A percentile compares a stretch with the other conserved stretches of the same genome.
These are phyloP conservation scores for Xyrichtys novacula DNA, from an alignment of 2,797 vertebrate species.

Conservation along the genomic window DNA sequence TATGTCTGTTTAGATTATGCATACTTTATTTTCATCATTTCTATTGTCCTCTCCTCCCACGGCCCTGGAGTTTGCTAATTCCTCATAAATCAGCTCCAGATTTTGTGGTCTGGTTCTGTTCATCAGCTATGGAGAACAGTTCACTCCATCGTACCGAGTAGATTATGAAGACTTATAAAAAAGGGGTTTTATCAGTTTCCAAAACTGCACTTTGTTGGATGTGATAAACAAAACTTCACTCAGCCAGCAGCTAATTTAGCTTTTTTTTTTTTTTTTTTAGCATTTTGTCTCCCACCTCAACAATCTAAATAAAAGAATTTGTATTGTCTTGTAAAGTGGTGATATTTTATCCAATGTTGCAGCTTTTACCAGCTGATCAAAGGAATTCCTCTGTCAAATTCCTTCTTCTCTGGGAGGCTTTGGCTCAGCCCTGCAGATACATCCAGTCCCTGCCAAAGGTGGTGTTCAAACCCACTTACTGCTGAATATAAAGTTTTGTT, in stretches of 20 bases:
- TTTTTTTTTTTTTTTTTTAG: not conserved
- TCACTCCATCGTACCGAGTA: conserved; percentile 33
- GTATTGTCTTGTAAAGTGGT: conserved; percentile 30
- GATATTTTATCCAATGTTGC: conserved; percentile 41
- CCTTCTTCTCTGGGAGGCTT: conserved; percentile 35
- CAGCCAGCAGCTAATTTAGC: conserved; percentile 1
- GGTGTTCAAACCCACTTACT: conserved; percentile 8
- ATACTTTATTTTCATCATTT: conserved; percentile 56
- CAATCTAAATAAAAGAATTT: conserved; percentile 47
- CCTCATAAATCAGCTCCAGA: conserved; percentile 71
- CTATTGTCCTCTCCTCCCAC: conserved; percentile 57
- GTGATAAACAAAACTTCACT: conserved; percentile 11
- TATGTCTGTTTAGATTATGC: conserved; percentile 48
- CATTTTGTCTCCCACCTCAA: conserved; percentile 22
- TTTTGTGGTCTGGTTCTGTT: conserved; percentile 64
- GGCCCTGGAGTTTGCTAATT: conserved; percentile 54
- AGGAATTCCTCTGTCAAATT: conserved; percentile 22
- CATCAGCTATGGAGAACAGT: conserved; percentile 47
- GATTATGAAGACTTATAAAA: conserved; percentile 31
- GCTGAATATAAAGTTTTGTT: conserved; percentile 1
- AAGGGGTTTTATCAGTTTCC: conserved; percentile 4
- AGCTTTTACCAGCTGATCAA: conserved; percentile 51
- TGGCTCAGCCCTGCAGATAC: conserved; percentile 27
- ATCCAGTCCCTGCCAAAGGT: not conserved
- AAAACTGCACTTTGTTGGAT: conserved; percentile 12